Evolutionary conservation across 2,888 invertebrate genomes (phyloP).

Genomic region (Notodonta dromedarius): DNA sequence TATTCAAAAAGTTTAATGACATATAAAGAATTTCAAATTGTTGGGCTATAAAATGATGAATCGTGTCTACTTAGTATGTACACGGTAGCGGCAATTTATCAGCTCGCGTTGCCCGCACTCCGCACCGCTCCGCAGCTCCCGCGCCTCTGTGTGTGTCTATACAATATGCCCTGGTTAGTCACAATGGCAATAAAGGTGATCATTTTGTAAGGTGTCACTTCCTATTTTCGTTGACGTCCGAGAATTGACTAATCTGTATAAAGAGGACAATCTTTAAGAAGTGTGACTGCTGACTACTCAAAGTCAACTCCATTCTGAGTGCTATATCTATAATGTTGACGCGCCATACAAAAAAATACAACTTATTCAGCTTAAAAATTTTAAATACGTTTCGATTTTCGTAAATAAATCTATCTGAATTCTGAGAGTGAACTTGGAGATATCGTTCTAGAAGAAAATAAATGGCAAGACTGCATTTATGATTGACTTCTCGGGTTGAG

Average conservation of each 20-base stretch:
- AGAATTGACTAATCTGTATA: neutral
- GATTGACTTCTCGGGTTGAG: too few species aligned
- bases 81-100: constrained; percentile 36
- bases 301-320: too few species aligned
- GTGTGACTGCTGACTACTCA: too few species aligned
- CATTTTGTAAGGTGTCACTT: neutral
- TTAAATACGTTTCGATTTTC: too few species aligned
- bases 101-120: constrained; percentile 26
- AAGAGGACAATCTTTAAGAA: too few species aligned
- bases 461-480: too few species aligned
- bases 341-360: too few species aligned
- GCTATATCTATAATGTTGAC: too few species aligned
- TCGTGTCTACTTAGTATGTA: constrained; percentile 36
- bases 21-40: constrained; percentile 30
- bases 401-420: too few species aligned
- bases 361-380: too few species aligned
- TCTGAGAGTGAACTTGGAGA: too few species aligned
- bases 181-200: constrained; percentile 17
- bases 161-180: constrained; percentile 15
- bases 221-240: neutral
- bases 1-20: constrained; percentile 1
- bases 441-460: too few species aligned
- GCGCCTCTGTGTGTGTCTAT: neutral
- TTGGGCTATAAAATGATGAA: constrained; percentile 36
- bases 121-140: constrained; percentile 8